A percentile compares a stretch with the other conserved stretches of the same genome.
Evolutionary conservation across 2,888 invertebrate species (phyloP).

Genomic region (Blera fallax): DNA sequence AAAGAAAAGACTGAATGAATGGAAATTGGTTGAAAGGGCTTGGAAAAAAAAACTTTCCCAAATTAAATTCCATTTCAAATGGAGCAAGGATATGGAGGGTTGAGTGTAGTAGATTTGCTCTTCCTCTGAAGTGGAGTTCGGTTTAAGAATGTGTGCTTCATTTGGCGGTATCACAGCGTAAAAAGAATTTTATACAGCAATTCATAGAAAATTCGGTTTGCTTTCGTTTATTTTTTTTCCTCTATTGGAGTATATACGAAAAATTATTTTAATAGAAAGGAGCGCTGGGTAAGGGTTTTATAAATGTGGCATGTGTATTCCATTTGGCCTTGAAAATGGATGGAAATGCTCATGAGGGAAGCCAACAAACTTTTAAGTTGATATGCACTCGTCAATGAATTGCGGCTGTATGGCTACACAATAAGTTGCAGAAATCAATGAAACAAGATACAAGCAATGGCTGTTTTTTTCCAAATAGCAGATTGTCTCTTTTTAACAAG

Average conservation of each 20-base stretch:
- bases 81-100: constrained; percentile 55
- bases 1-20: constrained; percentile 27
- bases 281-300: not conserved
- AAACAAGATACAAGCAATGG: no score
- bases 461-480: no score
- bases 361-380: no score
- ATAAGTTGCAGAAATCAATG: no score
- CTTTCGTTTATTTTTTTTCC: not conserved
- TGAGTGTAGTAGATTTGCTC: not conserved
- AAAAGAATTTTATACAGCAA: constrained; percentile 2
- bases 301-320: no score
- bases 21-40: constrained; percentile 62
- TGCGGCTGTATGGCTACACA: no score
- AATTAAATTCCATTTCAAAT: constrained; percentile 64
- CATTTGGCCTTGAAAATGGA: not conserved
- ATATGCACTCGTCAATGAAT: no score
- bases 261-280: not conserved
- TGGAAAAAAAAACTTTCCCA: constrained; percentile 55
- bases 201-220: not conserved
- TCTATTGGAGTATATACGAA: not conserved
- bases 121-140: not conserved
- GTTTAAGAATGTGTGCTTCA: constrained; percentile 4
- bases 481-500: no score
- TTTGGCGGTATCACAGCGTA: constrained; percentile 9
- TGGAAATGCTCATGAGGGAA: not conserved